A percentile compares a stretch with the other conserved stretches of the same genome.
Evolutionary conservation across 2,888 invertebrate species (phyloP).

Genomic region (Euproctis similis): DNA sequence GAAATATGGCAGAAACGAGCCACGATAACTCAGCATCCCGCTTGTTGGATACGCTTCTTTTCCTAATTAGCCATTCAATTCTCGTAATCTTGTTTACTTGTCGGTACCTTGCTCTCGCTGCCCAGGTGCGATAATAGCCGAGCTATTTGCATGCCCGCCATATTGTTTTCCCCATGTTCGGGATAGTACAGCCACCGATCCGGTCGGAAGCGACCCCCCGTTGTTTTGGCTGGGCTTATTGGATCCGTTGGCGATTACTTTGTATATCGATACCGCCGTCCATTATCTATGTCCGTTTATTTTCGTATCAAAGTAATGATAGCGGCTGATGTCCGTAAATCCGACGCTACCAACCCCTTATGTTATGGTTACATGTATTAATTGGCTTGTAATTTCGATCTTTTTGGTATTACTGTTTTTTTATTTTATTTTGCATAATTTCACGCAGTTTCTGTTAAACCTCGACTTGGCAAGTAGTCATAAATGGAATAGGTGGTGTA

Average conservation of each 20-base stretch:
- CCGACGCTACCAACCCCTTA: slow-evolving; percentile 39
- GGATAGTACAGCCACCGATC: slow-evolving; percentile 46
- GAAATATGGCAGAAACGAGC: slow-evolving; percentile 69
- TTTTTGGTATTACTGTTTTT: slow-evolving; percentile 13
- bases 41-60: slow-evolving; percentile 62
- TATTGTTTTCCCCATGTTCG: slow-evolving; percentile 72
- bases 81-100: slow-evolving; percentile 76
- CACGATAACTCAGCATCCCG: slow-evolving; percentile 63
- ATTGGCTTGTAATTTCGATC: slow-evolving; percentile 20
- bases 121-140: slow-evolving; percentile 76
- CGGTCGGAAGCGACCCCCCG: slow-evolving; percentile 62
- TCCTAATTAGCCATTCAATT: slow-evolving; percentile 76
- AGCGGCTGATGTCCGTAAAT: slow-evolving; percentile 54
- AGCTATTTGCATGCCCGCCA: slow-evolving; percentile 76
- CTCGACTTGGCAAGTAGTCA: no score
- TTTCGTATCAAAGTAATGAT: slow-evolving; percentile 67
- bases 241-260: slow-evolving; percentile 74
- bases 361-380: slow-evolving; percentile 34
- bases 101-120: slow-evolving; percentile 57
- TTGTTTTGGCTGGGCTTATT: slow-evolving; percentile 71
- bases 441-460: no score
- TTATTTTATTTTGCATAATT: slow-evolving; percentile 5
- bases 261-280: slow-evolving; percentile 73
- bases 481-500: no score
- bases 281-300: slow-evolving; percentile 73